These are phyloP conservation scores for Spatulosminthurus flaviceps DNA, from an alignment of 2,888 invertebrate genomes.

Conservation along the genomic window DNA sequence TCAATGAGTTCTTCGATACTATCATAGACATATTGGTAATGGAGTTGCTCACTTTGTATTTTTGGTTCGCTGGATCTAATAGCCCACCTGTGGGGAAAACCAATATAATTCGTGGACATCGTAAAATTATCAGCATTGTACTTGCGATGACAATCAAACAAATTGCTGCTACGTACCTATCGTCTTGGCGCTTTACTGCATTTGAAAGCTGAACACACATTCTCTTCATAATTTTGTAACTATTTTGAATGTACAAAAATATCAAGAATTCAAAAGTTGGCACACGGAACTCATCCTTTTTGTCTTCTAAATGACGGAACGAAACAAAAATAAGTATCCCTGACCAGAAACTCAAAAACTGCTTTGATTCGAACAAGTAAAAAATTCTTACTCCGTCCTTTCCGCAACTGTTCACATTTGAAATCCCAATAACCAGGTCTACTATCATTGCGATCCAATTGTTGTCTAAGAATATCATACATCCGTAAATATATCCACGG, in stretches of 20 bases:
- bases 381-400: conserved; percentile 27
- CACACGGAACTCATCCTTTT: conserved; percentile 46
- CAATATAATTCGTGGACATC: no score
- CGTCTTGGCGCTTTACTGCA: background rate
- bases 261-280: conserved; percentile 52
- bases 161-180: background rate
- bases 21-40: conserved; percentile 50
- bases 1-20: conserved; percentile 50
- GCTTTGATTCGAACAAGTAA: background rate
- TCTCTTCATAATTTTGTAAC: conserved; percentile 48
- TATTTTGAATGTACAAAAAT: conserved; percentile 57
- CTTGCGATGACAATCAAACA: background rate
- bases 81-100: no score
- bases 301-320: conserved; percentile 16
- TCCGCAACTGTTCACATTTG: conserved; percentile 31
- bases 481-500: conserved; percentile 49
- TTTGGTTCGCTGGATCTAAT: conserved; percentile 26
- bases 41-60: conserved; percentile 49
- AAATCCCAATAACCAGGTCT: conserved; percentile 27
- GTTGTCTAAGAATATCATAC: conserved; percentile 50
- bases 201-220: conserved; percentile 32
- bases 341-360: background rate
- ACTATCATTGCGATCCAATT: conserved; percentile 2
- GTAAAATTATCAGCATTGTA: no score
- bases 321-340: background rate